These are phyloP conservation scores for Pterostichus madidus DNA, from an alignment of 2,888 invertebrate species.

Conservation along the genomic window DNA sequence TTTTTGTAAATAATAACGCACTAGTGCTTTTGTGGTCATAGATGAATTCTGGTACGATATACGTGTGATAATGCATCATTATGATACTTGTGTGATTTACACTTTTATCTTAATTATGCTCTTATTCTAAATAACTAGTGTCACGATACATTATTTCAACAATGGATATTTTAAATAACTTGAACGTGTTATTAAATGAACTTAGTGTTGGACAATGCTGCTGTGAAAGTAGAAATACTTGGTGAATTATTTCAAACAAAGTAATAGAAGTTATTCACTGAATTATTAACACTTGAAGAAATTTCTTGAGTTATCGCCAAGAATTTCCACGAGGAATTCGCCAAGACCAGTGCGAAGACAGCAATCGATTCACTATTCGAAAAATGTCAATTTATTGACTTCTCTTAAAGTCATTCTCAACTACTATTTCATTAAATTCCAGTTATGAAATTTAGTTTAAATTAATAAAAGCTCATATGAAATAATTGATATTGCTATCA, in stretches of 20 bases:
- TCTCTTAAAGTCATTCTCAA: not conserved
- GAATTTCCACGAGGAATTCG: slow-evolving; percentile 6
- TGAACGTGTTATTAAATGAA: not conserved
- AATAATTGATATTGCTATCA: too few relatives aligned
- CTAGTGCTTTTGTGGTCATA: too few relatives aligned
- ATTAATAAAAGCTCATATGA: not conserved
- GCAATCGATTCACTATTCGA: slow-evolving; percentile 2
- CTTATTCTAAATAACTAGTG: too few relatives aligned
- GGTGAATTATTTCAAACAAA: slow-evolving; percentile 8
- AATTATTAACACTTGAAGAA: slow-evolving; percentile 12
- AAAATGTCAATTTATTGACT: not conserved
- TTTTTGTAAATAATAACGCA: too few relatives aligned
- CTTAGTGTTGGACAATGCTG: not conserved
- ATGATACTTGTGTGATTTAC: too few relatives aligned
- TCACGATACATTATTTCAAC: not conserved
- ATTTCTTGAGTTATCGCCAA: slow-evolving; percentile 21
- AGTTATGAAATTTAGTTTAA: too few relatives aligned
- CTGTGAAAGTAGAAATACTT: slow-evolving; percentile 17
- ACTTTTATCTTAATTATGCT: too few relatives aligned
- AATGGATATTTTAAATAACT: not conserved
- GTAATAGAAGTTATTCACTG: slow-evolving; percentile 10
- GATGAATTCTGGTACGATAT: too few relatives aligned
- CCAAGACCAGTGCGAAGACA: not conserved
- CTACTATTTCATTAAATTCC: not conserved
- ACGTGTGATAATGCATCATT: too few relatives aligned